Base-by-base conservation (phyloP, 2,888 invertebrate genomes). In the Rhodophaea formosa region DNA sequence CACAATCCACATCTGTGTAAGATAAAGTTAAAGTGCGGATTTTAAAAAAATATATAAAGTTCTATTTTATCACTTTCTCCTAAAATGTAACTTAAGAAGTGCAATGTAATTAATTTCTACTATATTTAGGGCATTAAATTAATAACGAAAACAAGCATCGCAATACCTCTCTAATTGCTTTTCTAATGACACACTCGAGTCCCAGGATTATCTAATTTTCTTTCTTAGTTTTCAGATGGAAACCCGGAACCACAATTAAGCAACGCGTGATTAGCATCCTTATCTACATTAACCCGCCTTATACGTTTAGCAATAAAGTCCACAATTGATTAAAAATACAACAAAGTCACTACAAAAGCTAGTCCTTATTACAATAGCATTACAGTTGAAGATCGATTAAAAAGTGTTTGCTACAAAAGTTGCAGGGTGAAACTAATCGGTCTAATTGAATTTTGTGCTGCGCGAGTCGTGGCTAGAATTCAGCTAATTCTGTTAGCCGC, bases 371-470 rank as follows among this genome's bases (percentile, higher is more conserved):
- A 1, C 39, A 32, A 17, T 15, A 29, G 29, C 7, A 3, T 45
- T 72, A 79, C 66, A 69, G 77, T 68, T 52, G 53, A 74, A 62
- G 67, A 59, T 74, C n/a, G 55, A 59, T 57, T 61, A 61, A 60
- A 72, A 77, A 77, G 78, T 72, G 78, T 82, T 77, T 66, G 74
- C 70, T 73, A 75, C 75, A 75, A 76, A 16, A 76, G 78, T 75
- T 81, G 80, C 83, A 80, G 77, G 84, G 80, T 76, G 79, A 80
- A 83, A 84, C 83, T 88, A 87, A 88, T 87, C 82, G 83, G 78
- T 75, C 70, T 82, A 84, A 87, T 87, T 85, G 84, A 81, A 88
- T 88, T 86, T 82, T 79, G 81, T 80, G 80, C 78, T 72, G 79
- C 80, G 79, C 72, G 75, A 70, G 75, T 63, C 84, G 84, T 85